Evolutionary conservation across 1,140 invertebrate genomes (phyloP), one percentile per base, ranked within the genome.

Genomic region (Sycophila sp.): DNA sequence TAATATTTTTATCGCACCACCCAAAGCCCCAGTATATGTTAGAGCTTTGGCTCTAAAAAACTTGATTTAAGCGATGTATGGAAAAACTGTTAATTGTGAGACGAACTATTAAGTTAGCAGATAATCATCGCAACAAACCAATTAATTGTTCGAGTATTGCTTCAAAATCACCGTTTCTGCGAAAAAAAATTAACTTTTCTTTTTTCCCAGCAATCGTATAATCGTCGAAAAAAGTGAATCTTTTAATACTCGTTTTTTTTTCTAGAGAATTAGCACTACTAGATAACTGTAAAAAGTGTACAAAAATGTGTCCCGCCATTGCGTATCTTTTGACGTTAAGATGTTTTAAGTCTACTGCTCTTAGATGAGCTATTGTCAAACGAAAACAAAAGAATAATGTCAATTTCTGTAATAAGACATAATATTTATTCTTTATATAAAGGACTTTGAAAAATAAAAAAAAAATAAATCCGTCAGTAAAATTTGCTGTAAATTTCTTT

Each of bases 241-340:
- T 56, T 70, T 70, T 70, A 70, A 69, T 69, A 69, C 59, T 69
- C 68, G 47, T 56, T 70, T 70, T 56, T 40, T 64, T 45, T 58
- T 53, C 4, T 53, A 17, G 22, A 64, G n/a, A 19, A n/a, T n/a
- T 63, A 64, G 38, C 17, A n/a, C 49, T n/a, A 60, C 32, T 13
- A 58, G 10, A 5, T 40, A 30, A 32, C 6, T 19, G 68, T 69
- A 69, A 63, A 69, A 68, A 69, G 53, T 70, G 68, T 70, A 70
- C 51, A 64, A 70, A 69, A 70, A 47, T n/a, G n/a, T n/a, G 1
- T 64, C 38, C 51, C 55, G 32, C 56, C 47, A 68, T 45, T 30
- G 19, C 24, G 24, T 34, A 63, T 45, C 32, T 34, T 45, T 62
- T 69, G 63, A 63, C 24, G 11, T 63, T 60, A 69, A 62, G 49